Base-by-base conservation (phyloP, 2,113 vertebrate genomes). In the Hemichromis elongatus region DNA sequence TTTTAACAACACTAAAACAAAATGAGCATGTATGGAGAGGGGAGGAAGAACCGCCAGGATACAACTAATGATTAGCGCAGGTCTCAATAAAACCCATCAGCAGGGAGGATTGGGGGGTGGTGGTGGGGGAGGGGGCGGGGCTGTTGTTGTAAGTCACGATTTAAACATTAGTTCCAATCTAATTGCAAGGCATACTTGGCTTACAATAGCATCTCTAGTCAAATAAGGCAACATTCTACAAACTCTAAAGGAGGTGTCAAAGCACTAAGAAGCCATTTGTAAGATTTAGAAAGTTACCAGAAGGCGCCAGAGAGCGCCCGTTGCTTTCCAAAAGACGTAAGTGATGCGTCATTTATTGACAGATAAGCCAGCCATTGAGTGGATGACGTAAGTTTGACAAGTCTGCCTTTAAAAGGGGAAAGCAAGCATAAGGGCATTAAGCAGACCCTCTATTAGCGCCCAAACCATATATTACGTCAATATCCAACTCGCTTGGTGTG, bases 361-460 rank as follows among this genome's bases (percentile, higher is more conserved):
- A 85, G 78, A 59, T 6, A 21, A 28, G n/a, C 45, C 68, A n/a
- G 28, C 87, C 90, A 88, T 53, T 68, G 82, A 83, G 40, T 28
- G 24, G 0, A 77, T 81, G 88, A 90, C 81, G 57, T 79, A 50
- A 85, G 66, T 92, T 94, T 24, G 75, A 88, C 75, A 93, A 92
- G n/a, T 87, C 86, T 87, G 37, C 54, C 82, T 68, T 40, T 59
- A 18, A 54, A 70, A 9, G 19, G 4, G 1, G 45, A 42, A 28
- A 18, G 28, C 28, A 55, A 81, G 33, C 59, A 55, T 18, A 55
- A 54, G n/a, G 7, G 14, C 21, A 30, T 81, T 5, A 75, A 52
- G 30, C 18, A n/a, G 16, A 75, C 16, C 13, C 42, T 37, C 12
- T 33, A 40, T 9, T 19, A 54, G 35, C 21, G 26, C 21, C 35